phyloP scores from a whole-genome alignment of 2,113 vertebrate genomes.

The Asarcornis scutulata region DNA sequence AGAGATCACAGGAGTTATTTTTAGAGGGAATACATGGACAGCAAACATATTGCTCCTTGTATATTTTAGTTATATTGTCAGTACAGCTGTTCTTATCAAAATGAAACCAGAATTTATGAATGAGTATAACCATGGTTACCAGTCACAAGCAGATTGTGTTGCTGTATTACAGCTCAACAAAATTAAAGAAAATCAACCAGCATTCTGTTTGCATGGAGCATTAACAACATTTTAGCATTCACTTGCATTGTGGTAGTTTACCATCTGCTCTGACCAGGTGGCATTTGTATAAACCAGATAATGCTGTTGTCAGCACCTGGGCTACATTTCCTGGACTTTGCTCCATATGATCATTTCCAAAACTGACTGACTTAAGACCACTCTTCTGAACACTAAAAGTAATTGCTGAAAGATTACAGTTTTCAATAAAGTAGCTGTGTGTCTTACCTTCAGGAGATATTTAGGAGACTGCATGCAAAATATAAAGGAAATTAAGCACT shows the following conservation, averaged over 20 bases:
- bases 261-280: slow-evolving; percentile 74
- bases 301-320: slow-evolving; percentile 58
- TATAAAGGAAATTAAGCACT: slow-evolving; percentile 68
- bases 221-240: slow-evolving; percentile 37
- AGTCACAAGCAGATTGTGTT: slow-evolving; percentile 50
- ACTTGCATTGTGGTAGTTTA: slow-evolving; percentile 57
- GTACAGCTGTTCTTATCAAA: slow-evolving; percentile 67
- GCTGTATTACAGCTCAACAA: slow-evolving; percentile 39
- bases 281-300: slow-evolving; percentile 65
- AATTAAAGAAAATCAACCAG: slow-evolving; percentile 65
- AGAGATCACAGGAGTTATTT: slow-evolving; percentile 7
- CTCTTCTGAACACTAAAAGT: slow-evolving; percentile 12
- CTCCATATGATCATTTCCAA: background rate
- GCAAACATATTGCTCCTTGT: slow-evolving; percentile 24
- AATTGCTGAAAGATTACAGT: slow-evolving; percentile 27
- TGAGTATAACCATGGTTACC: slow-evolving; percentile 44
- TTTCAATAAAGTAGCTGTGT: slow-evolving; percentile 36
- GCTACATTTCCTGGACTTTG: slow-evolving; percentile 17
- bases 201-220: slow-evolving; percentile 37
- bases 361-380: slow-evolving; percentile 6
- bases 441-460: slow-evolving; percentile 85
- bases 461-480: slow-evolving; percentile 82
- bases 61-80: slow-evolving; percentile 45
- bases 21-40: slow-evolving; percentile 4
- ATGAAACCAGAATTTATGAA: slow-evolving; percentile 66